A percentile compares a stretch with the other conserved stretches of the same genome.
Conservation (phyloP, 2,113 vertebrate genomes). For the Meriones unguiculatus region DNA sequence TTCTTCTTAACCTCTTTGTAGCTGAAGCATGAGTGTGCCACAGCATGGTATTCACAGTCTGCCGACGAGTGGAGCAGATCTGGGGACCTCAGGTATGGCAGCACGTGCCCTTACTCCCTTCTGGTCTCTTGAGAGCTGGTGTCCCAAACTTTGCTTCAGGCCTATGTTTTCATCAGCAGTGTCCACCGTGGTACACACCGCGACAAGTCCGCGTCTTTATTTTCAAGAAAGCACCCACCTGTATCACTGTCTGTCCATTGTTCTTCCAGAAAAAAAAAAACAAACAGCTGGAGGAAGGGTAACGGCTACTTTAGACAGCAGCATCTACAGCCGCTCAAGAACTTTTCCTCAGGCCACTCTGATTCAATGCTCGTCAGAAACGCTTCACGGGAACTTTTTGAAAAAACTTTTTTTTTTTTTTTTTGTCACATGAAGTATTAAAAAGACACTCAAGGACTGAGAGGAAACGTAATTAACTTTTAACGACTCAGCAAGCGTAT, state of each 20-base stretch:
- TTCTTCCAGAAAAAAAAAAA: slow-evolving; percentile 37
- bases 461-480: background rate
- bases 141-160: slow-evolving; percentile 6
- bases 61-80: background rate
- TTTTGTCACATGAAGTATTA: background rate
- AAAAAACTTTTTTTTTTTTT: too few species aligned
- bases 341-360: background rate
- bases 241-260: background rate
- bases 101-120: background rate
- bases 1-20: background rate
- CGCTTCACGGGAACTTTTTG: too few species aligned
- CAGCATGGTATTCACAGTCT: background rate
- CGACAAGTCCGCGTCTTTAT: background rate
- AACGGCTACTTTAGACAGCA: background rate
- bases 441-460: slow-evolving; percentile 6
- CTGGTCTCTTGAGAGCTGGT: background rate
- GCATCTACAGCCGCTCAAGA: background rate
- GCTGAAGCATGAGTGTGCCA: background rate
- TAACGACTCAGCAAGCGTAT: slow-evolving; percentile 33
- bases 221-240: slow-evolving; percentile 32
- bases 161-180: background rate
- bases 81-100: background rate
- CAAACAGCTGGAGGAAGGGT: background rate
- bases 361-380: background rate
- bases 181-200: background rate